Base-by-base conservation (phyloP, 53 echinoderm and acorn worm species). In the Apostichopus leukothele region DNA sequence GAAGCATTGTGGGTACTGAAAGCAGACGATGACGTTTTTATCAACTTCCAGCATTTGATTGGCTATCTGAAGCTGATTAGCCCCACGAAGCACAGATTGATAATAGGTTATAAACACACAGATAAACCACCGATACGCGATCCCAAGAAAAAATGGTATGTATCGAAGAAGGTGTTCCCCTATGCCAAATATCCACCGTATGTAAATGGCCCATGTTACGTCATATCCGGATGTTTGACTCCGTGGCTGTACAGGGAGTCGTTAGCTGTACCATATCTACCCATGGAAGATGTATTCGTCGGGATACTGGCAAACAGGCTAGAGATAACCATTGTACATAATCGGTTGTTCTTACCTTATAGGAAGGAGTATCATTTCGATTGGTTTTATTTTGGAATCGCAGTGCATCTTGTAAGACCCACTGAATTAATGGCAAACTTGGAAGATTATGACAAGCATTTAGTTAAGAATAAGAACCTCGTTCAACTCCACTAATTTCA, bases 201-300 rank as follows among this genome's bases (percentile, higher is more conserved):
- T 77, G 51, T 39, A 0, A 77, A 77, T 77, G 77, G 77, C 25
- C 50, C 52, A 6, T 14, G 51, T 16, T 77, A 77, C 77, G 77
- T 77, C 77, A 77, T 77, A 52, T 77, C 77, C 7, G 77, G 77
- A 51, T 50, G 52, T 39, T 39, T 77, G 50, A 52, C 77, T 50
- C 14, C 51, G 52, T 51, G 50, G 50, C 77, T 77, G 9, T 77
- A 16, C 52, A 50, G 27, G 39, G 16, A 51, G 50, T 77, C 77
- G 52, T 26, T 5, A 3, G 16, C 77, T 16, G 52, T 77, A 27
- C 39, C 77, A 51, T 23, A 51, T 16, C 19, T 77, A 51, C 77
- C 77, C 8, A 14, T 77, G 11, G 77, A 77, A 77, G 77, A 77
- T 39, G 77, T 77, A 13, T 77, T 51, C 77, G 77, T 77, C 18